Percentiles rank a stretch among this genome's conserved stretches.
These are phyloP conservation scores for Phataginus tricuspis DNA, from an alignment of 2,797 vertebrate species.

Conservation along the genomic window DNA sequence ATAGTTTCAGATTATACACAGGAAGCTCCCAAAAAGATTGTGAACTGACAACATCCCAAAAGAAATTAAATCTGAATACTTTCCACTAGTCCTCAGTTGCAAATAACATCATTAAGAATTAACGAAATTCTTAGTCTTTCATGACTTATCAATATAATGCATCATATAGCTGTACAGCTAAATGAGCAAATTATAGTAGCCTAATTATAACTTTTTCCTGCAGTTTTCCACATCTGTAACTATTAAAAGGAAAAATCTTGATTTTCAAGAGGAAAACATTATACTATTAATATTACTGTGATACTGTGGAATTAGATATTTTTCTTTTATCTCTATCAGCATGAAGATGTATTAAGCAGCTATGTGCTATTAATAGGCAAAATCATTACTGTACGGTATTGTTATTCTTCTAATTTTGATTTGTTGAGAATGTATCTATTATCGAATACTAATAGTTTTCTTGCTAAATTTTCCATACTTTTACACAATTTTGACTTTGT, in stretches of 20 bases:
- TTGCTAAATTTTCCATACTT: not conserved
- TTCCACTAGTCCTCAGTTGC: conserved; percentile 72
- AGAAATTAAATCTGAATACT: conserved; percentile 1
- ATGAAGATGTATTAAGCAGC: not conserved
- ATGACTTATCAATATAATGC: conserved; percentile 68
- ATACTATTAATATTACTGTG: not conserved
- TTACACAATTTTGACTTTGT: not conserved
- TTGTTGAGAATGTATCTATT: not conserved
- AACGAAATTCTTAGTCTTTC: conserved; percentile 63
- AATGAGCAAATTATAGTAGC: not conserved
- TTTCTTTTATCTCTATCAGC: not conserved
- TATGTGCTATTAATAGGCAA: not conserved
- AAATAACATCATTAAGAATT: conserved; percentile 77
- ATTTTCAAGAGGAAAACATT: conserved; percentile 17
- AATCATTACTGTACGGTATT: not conserved
- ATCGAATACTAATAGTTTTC: not conserved
- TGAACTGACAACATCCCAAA: not conserved
- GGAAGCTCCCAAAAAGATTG: too few relatives aligned
- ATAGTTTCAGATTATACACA: too few relatives aligned
- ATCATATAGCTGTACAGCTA: conserved; percentile 47
- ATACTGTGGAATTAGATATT: not conserved
- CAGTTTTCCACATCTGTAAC: not conserved
- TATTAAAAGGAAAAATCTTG: not conserved
- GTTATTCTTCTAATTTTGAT: not conserved
- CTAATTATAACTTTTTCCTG: not conserved